Evolutionary conservation across 1,140 invertebrate species (phyloP), one percentile per base, ranked within the genome.

Genomic region (Cotesia typhae): DNA sequence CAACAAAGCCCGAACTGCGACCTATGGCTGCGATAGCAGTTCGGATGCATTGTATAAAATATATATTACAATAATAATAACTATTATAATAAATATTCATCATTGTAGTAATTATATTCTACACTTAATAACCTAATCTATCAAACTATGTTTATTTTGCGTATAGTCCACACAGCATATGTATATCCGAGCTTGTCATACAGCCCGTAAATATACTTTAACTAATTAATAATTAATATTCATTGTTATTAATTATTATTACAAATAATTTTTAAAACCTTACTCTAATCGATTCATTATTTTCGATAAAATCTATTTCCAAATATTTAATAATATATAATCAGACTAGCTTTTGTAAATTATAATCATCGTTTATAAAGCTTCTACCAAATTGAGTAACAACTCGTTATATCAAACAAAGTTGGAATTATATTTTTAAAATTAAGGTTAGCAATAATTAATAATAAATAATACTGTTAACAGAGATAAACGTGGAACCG

Each of bases 401-500:
- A 28, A 28, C 28, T 28, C 1, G 28, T 28, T 28, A 2, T 28
- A 28, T 28, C 28, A 28, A 28, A 28, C 28, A 28, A 28, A 28
- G 28, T 28, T 28, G 3, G 28, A 3, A 28, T 28, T 28, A 28
- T 28, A 28, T 2, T 28, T 28, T 28, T 28, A 2, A 28, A 10
- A 12, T 63, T 37, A 0, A 6, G 14, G 0, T 4, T 17, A 17
- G 55, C 41, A 47, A 20, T 41, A 36, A 38, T 3, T n/a, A 59
- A 38, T n/a, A 59, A 38, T 28, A 47, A 37, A 14, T 36, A 37
- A 70, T 65, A 65, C 36, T 41, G 66, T 75, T 82, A 86, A 78
- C 84, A 86, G 70, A 86, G 83, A 65, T 86, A 86, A 78, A 85
- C 80, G 67, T 81, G 82, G 70, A 86, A 86, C 74, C 83, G 80